Evolutionary conservation across 2,113 vertebrate genomes (phyloP).

Genomic region (Hippocampus zosterae): DNA sequence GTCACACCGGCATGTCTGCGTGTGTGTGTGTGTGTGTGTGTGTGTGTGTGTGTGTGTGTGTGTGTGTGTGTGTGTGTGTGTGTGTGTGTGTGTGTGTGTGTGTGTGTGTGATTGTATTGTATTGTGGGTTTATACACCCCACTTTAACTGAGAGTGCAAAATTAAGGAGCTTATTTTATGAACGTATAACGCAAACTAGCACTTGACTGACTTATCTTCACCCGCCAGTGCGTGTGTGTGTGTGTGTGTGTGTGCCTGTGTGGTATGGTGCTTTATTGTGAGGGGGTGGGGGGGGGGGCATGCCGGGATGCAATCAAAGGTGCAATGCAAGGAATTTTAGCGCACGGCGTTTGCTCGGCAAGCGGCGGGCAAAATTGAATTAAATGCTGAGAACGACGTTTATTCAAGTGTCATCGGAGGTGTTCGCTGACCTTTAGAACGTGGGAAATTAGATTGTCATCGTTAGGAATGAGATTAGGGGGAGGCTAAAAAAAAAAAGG

Average conservation of each 20-base stretch:
- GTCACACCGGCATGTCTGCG: slow-evolving; percentile 59
- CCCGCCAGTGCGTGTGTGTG: slow-evolving; percentile 1
- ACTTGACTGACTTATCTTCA: slow-evolving; percentile 33
- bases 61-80: slow-evolving; percentile 25
- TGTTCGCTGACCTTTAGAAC: slow-evolving; percentile 76
- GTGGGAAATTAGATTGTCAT: slow-evolving; percentile 74
- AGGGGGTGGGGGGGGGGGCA: not conserved
- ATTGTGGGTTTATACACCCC: slow-evolving; percentile 19
- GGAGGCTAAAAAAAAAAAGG: slow-evolving; percentile 48
- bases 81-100: slow-evolving; percentile 50
- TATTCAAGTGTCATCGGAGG: slow-evolving; percentile 78
- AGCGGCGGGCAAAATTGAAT: slow-evolving; percentile 64
- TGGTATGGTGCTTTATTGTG: slow-evolving; percentile 17
- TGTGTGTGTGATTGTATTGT: not conserved
- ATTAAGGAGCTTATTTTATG: slow-evolving; percentile 33
- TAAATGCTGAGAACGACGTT: slow-evolving; percentile 74
- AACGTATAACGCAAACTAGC: slow-evolving; percentile 41
- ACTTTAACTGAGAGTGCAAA: slow-evolving; percentile 49
- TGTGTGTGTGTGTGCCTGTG: not conserved
- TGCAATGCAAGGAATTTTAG: slow-evolving; percentile 66
- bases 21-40: slow-evolving; percentile 26
- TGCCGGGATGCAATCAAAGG: slow-evolving; percentile 66
- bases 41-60: slow-evolving; percentile 13
- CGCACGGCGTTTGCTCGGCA: slow-evolving; percentile 43
- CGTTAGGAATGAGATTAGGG: slow-evolving; percentile 75